Percentiles rank a stretch among this genome's conserved stretches.
Conservation (phyloP, 2,113 vertebrate species). For the Cyphomyrus discorhynchus region DNA sequence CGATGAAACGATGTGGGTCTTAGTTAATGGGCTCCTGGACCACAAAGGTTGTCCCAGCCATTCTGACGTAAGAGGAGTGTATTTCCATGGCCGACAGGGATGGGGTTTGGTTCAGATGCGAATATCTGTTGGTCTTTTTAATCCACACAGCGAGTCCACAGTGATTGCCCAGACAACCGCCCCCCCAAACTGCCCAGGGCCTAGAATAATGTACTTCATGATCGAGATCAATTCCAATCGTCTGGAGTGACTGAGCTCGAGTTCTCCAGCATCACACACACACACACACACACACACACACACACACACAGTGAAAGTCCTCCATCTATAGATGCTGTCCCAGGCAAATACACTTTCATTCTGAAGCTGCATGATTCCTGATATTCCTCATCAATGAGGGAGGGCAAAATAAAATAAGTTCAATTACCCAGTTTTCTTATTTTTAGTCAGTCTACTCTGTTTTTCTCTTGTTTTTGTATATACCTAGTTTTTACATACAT, state of each 20-base stretch:
- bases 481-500: background rate
- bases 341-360: background rate
- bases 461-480: background rate
- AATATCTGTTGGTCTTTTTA: background rate
- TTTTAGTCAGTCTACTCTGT: background rate
- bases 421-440: background rate
- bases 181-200: background rate
- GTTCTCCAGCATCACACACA: background rate
- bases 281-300: background rate
- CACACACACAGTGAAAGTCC: background rate
- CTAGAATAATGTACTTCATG: background rate
- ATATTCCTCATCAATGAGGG: background rate
- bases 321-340: background rate
- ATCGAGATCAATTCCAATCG: background rate
- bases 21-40: background rate
- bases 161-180: background rate
- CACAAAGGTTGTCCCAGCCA: background rate
- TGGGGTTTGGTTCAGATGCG: background rate
- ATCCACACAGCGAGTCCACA: too few species aligned
- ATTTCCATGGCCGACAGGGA: background rate
- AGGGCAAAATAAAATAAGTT: background rate
- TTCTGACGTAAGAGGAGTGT: background rate
- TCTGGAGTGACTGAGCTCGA: background rate
- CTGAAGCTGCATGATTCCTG: background rate
- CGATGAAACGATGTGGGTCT: background rate